phyloP scores from a whole-genome alignment of 1,140 invertebrate genomes.

The Nixonia krombeini region DNA sequence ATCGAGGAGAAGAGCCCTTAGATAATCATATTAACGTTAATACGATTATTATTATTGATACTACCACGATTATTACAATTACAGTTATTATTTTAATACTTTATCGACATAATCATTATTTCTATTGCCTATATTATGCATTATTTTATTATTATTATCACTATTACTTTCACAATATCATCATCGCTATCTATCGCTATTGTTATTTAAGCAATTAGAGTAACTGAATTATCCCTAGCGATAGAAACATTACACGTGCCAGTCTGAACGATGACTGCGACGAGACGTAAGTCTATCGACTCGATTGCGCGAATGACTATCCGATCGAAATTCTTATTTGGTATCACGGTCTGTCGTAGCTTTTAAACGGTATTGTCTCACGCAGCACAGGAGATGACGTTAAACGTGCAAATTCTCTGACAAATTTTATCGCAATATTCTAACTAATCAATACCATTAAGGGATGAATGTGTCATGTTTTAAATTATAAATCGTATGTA shows the following conservation, averaged over 20 bases:
- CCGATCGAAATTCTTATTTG: too few relatives aligned
- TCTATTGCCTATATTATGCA: constrained; percentile 52
- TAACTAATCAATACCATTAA: too few relatives aligned
- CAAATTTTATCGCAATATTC: too few relatives aligned
- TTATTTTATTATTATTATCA: constrained; percentile 54
- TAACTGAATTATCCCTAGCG: constrained; percentile 49
- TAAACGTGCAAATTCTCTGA: too few relatives aligned
- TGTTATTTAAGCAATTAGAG: constrained; percentile 41
- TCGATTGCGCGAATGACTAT: too few relatives aligned
- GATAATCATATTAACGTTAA: constrained; percentile 36
- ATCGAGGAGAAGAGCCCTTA: constrained; percentile 50
- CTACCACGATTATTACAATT: constrained; percentile 44
- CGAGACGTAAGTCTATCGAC: background rate
- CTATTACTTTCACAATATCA: constrained; percentile 46
- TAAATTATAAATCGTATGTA: too few relatives aligned
- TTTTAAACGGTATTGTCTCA: too few relatives aligned
- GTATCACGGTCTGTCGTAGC: too few relatives aligned
- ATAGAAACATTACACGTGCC: constrained; percentile 28
- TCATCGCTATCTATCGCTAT: constrained; percentile 37
- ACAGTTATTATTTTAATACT: constrained; percentile 52
- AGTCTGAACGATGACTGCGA: constrained; percentile 7
- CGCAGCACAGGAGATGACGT: too few relatives aligned
- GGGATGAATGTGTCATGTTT: too few relatives aligned
- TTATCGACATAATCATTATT: constrained; percentile 49
- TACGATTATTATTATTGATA: constrained; percentile 41